Evolutionary conservation across 2,888 invertebrate species (phyloP), one percentile per base, ranked within the genome.

Genomic region (Temnothorax ravouxi): DNA sequence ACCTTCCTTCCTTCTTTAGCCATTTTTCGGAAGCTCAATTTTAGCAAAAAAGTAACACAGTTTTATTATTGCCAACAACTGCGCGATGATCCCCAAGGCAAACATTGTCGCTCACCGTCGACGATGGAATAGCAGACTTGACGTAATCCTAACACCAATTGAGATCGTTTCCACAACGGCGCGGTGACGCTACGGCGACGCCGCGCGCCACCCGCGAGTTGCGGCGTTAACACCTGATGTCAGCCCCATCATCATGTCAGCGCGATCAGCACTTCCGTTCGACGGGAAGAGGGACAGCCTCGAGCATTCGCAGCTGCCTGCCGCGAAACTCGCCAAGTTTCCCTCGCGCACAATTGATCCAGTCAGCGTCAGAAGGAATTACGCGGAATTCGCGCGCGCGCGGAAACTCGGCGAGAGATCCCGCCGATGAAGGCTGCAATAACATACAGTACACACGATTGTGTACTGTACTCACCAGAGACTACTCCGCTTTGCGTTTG

Each of bases 351-450:
- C 86, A 88, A 89, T 88, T 85, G 83, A 71, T 82, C 86, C 52
- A 88, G 84, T 89, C 86, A 81, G 56, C 52, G 86, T 56, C 88
- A 79, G 84, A 84, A 88, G 88, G 84, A 88, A 89, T 89, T 88
- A 88, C 86, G 71, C 76, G 84, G 29, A 76, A 89, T 87, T 80
- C 82, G 59, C n/a, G 62, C 29, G n/a, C 54, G 67, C 79, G 44
- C 34, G 34, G 79, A 72, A 79, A 59, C 72, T 80, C 47, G 9
- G 21, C 72, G 59, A 9, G 6, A 9, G 66, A 72, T 80, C 47
- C 34, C 59, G 44, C 59, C 72, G 72, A 79, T 72, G 59, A 72
- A 25, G 38, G 18, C 72, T 59, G 59, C 59, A 59, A 80, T 72
- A 80, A 80, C 72, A 47, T 18, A 61, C 71, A 21, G 71, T 71